phyloP scores from a whole-genome alignment of 2,888 invertebrate genomes.

The Lasioglossum oenotherae region DNA sequence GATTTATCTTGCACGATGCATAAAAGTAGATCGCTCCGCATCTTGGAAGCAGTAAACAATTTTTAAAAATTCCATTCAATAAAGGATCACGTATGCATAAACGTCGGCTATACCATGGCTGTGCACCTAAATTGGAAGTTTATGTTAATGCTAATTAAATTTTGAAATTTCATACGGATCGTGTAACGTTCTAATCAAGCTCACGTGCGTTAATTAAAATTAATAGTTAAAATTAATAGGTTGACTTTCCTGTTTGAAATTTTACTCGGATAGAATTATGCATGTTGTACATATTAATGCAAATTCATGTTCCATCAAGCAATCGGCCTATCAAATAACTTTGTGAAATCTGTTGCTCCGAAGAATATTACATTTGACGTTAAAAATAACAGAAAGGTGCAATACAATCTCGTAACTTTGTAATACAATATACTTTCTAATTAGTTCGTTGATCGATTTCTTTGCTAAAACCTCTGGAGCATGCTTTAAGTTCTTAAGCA shows the following conservation, averaged over 20 bases:
- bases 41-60: background rate
- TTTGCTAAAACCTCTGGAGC: background rate
- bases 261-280: background rate
- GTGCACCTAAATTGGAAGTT: background rate
- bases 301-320: background rate
- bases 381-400: no score
- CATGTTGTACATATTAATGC: background rate
- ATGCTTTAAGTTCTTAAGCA: background rate
- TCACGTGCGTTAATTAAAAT: background rate
- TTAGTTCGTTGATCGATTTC: background rate
- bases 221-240: background rate
- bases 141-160: slow-evolving; percentile 4
- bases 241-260: background rate
- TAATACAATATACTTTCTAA: background rate
- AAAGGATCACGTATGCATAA: background rate
- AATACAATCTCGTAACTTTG: background rate
- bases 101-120: background rate
- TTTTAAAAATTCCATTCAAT: background rate
- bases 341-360: background rate
- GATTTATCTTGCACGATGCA: background rate
- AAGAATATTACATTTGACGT: background rate
- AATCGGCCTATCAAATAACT: background rate
- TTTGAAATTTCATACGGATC: background rate
- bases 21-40: background rate
- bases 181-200: background rate